These are phyloP conservation scores for Zelostemma sp. DNA, from an alignment of 1,140 invertebrate species.

Conservation along the genomic window DNA sequence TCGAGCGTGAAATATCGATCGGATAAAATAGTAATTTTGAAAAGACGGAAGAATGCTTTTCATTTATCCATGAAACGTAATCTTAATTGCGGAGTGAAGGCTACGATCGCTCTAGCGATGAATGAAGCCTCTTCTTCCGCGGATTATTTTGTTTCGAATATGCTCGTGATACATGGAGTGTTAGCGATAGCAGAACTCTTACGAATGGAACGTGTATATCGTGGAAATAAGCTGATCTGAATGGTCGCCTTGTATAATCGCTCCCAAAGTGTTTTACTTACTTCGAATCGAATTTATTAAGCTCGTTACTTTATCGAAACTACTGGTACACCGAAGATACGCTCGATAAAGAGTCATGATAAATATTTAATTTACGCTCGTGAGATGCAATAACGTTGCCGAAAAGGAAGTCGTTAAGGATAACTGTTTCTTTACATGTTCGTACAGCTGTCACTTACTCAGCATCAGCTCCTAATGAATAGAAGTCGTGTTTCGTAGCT, in stretches of 20 bases:
- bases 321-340: slow-evolving; percentile 26
- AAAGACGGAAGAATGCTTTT: too few species aligned
- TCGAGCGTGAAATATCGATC: too few species aligned
- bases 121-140: slow-evolving; percentile 45
- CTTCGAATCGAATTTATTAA: slow-evolving; percentile 27
- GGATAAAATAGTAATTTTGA: too few species aligned
- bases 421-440: not conserved
- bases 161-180: slow-evolving; percentile 30
- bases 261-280: slow-evolving; percentile 16
- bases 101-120: slow-evolving; percentile 8
- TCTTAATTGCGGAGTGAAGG: slow-evolving; percentile 1
- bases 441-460: not conserved
- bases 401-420: slow-evolving; percentile 21
- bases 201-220: slow-evolving; percentile 19
- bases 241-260: slow-evolving; percentile 30
- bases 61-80: not conserved
- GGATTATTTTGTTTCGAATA: slow-evolving; percentile 39
- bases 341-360: slow-evolving; percentile 16
- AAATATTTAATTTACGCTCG: slow-evolving; percentile 23
- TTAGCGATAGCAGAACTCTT: slow-evolving; percentile 34
- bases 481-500: not conserved
- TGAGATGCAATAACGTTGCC: slow-evolving; percentile 6
- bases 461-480: not conserved
- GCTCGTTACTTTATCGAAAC: slow-evolving; percentile 34
- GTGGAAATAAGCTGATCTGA: slow-evolving; percentile 20